Base-by-base conservation (phyloP, 2,888 invertebrate species). In the Tridacna crocea region DNA sequence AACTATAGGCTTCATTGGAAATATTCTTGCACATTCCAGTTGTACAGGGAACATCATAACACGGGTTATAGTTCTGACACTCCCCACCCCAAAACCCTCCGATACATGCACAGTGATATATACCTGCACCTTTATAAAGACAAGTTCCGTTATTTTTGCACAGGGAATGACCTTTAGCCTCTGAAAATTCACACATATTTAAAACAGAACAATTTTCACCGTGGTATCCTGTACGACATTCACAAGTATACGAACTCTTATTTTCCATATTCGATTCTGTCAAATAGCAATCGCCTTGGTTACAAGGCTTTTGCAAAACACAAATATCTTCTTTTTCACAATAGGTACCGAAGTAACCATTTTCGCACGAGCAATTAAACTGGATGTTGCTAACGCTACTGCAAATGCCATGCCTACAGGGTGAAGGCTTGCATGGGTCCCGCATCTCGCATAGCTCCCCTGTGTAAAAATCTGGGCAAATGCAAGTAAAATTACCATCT, bases 81-180 rank as follows among this genome's bases (percentile, higher is more conserved):
- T 91, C 87, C 12, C 86, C 81, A 1, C 92, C 92, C 77, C 88
- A 87, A 77, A 77, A 90, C 77, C 92, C 92, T 26, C 85, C 82
- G 27, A 75, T 47, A 77, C 94, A 94, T n/a, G 79, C 27, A 77
- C 94, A 94, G 26, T 80, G 75, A 77, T 91, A 92, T 0, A 88
- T 81, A 72, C 87, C 89, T 0, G 84, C 73, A 4, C 86, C 84
- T 11, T 75, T 81, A 60, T 87, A 79, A 10, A 73, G 19, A 75
- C 93, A 93, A 0, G 90, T 89, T 11, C 85, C 90, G 75, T 90
- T 87, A 77, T 92, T 92, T 74, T 83, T 77, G 78, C 93, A 93
- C 26, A 79, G 46, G 3, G 22, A 68, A 36, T 79, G 47, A 13
- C 55, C 66, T 17, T 66, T 27, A 22, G 27, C 26, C 61, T 65